Conservation (phyloP, 2,888 invertebrate genomes). For the Campoletis raptor region DNA sequence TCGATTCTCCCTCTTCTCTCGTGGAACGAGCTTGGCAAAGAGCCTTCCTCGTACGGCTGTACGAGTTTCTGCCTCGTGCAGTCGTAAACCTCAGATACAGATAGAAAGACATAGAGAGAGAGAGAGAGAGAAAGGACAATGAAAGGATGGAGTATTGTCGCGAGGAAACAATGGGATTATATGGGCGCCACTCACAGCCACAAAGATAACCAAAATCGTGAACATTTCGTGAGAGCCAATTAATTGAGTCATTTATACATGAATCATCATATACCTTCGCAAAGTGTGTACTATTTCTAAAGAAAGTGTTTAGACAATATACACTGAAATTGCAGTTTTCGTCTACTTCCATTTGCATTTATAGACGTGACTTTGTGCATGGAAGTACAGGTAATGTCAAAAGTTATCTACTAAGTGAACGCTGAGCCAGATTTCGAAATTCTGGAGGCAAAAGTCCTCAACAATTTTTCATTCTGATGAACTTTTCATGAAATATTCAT, state of each 20-base stretch:
- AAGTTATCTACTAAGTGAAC: not conserved
- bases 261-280: not conserved
- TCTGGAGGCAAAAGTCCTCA: not conserved
- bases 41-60: conserved; percentile 43
- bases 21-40: conserved; percentile 52
- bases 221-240: conserved; percentile 52
- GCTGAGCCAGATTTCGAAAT: not conserved
- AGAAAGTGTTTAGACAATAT: conserved; percentile 13
- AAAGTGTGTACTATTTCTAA: not conserved
- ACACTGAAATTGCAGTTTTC: conserved; percentile 5
- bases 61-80: conserved; percentile 28
- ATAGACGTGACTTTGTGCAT: not conserved
- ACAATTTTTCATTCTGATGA: not conserved
- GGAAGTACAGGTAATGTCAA: not conserved
- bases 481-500: not conserved
- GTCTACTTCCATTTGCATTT: not conserved
- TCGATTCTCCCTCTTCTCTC: conserved; percentile 30
- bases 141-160: conserved; percentile 28
- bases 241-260: conserved; percentile 49
- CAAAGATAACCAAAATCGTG: conserved; percentile 55
- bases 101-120: conserved; percentile 25
- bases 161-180: conserved; percentile 53
- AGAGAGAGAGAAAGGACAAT: conserved; percentile 21
- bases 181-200: conserved; percentile 39
- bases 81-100: conserved; percentile 59